Percentiles rank a stretch among this genome's conserved stretches.
phyloP scores from a whole-genome alignment of 2,113 vertebrate species.

The Sylvia atricapilla region DNA sequence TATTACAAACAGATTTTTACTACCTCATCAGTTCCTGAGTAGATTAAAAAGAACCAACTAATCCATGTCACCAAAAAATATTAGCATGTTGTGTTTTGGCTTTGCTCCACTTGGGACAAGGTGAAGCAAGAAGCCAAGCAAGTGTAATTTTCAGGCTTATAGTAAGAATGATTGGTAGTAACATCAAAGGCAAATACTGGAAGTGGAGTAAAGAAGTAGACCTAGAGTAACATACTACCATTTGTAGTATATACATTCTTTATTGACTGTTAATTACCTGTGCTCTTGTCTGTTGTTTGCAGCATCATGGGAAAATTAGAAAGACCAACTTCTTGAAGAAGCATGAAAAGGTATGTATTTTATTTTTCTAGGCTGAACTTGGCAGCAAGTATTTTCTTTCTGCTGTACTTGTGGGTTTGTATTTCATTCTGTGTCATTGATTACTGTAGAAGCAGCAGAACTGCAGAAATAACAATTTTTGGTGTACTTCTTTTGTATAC shows the following conservation, averaged over 20 bases:
- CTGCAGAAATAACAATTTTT: not conserved
- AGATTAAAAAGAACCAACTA: not conserved
- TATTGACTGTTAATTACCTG: not conserved
- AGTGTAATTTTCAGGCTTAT: not conserved
- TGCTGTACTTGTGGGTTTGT: not conserved
- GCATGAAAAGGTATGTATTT: constrained; percentile 87
- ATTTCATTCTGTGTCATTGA: not conserved
- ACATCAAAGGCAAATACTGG: not conserved
- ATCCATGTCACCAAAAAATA: not conserved
- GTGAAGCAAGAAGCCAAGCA: not conserved
- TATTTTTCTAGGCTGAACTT: not conserved
- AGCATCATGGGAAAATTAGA: constrained; percentile 95
- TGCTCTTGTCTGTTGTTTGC: constrained; percentile 22
- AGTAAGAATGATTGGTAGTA: not conserved
- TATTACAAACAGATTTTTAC: not conserved
- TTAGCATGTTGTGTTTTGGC: not conserved
- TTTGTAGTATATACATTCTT: not conserved
- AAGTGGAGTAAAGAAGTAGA: not conserved
- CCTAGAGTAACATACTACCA: not conserved
- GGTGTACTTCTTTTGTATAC: not conserved
- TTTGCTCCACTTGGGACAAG: not conserved
- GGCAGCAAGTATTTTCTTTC: not conserved
- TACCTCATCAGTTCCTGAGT: not conserved
- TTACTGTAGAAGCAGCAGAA: not conserved
- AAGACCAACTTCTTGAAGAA: constrained; percentile 94